phyloP scores from a whole-genome alignment of 2,888 invertebrate genomes.

The Polymixis flavicincta region DNA sequence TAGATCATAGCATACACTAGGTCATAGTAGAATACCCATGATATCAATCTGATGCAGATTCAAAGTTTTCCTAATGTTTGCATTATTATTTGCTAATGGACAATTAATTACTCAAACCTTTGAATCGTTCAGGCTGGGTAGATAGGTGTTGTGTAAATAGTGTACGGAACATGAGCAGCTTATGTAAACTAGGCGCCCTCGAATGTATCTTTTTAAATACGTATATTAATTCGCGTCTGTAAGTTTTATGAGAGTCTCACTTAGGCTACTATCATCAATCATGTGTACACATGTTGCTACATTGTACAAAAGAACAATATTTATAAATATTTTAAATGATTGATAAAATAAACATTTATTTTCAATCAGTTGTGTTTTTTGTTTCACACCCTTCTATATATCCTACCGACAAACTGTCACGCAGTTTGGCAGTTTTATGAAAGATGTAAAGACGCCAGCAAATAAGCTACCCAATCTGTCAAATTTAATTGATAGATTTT shows the following conservation, averaged over 20 bases:
- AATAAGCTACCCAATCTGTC: too few species aligned
- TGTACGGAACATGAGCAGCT: constrained; percentile 71
- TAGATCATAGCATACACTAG: constrained; percentile 81
- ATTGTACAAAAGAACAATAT: constrained; percentile 90
- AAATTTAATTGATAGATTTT: too few species aligned
- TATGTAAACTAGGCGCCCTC: constrained; percentile 68
- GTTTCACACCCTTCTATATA: constrained; percentile 20
- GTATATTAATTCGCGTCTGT: constrained; percentile 72
- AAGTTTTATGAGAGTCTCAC: constrained; percentile 79
- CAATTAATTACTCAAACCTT: constrained; percentile 71
- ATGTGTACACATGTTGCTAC: constrained; percentile 85
- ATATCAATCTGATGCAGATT: constrained; percentile 78
- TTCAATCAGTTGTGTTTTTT: constrained; percentile 81
- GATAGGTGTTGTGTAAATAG: constrained; percentile 76
- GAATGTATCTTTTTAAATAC: constrained; percentile 68
- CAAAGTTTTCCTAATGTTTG: constrained; percentile 75
- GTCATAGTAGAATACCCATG: constrained; percentile 82
- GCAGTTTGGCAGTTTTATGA: too few species aligned
- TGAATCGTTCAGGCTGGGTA: constrained; percentile 69
- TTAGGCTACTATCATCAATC: constrained; percentile 77
- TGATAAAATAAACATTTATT: constrained; percentile 90
- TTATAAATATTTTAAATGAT: constrained; percentile 89
- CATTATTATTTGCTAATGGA: constrained; percentile 70
- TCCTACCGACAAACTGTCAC: too few species aligned
- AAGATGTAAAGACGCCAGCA: too few species aligned